These are phyloP conservation scores for Uropsilus gracilis DNA, from an alignment of 2,113 vertebrate species.

Conservation along the genomic window DNA sequence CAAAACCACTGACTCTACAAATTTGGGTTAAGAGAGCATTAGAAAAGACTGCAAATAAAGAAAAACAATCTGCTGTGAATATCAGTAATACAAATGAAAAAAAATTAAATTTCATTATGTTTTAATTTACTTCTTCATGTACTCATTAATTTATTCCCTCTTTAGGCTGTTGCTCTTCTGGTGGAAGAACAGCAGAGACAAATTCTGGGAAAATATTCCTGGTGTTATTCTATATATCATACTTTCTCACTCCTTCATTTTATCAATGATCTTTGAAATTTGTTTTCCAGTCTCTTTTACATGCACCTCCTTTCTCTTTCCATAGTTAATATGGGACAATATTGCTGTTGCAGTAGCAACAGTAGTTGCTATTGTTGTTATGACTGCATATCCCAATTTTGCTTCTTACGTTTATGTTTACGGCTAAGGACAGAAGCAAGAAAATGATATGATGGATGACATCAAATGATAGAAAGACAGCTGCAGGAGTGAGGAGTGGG, in stretches of 20 bases:
- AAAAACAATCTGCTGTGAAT: background rate
- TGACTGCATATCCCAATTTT: background rate
- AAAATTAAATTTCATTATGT: background rate
- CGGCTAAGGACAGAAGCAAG: background rate
- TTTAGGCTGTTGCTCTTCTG: background rate
- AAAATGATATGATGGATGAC: no score
- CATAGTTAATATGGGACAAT: background rate
- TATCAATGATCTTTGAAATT: background rate
- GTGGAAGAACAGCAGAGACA: background rate
- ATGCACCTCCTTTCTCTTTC: background rate
- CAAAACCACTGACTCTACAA: background rate
- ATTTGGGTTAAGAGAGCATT: background rate
- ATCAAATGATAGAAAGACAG: background rate
- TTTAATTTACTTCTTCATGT: background rate
- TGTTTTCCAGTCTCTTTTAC: background rate
- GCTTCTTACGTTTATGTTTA: background rate
- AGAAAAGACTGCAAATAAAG: background rate
- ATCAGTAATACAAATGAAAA: conserved; percentile 25
- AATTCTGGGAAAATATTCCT: background rate
- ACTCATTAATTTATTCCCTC: background rate
- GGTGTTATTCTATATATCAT: background rate
- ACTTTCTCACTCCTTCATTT: background rate
- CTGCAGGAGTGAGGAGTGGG: no score
- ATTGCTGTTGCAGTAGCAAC: background rate
- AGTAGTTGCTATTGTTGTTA: background rate